Evolutionary conservation across 2,797 vertebrate species (phyloP), one percentile per base, ranked within the genome.

Genomic region (Hephaestus fuliginosus): DNA sequence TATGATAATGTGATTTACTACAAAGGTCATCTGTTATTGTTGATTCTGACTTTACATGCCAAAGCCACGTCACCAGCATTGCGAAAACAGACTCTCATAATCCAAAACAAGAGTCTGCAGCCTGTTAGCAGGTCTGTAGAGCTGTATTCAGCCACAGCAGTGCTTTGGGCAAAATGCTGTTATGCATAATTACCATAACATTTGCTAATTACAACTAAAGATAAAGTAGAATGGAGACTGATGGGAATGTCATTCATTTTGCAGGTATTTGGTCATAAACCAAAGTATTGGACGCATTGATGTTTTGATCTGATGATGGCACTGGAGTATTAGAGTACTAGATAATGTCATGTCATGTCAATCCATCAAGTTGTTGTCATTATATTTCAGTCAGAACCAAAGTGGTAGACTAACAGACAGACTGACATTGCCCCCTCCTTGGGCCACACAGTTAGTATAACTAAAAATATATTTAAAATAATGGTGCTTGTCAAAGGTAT

Each of bases 1-100:
- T 48, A 53, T 60, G 15, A 73, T 72, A 22, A 71, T 43, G 4
- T 46, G 63, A n/a, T 53, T 69, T 44, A 58, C 1, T 4, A 41
- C 20, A 60, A 49, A 75, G 43, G 56, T 64, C 28, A 63, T 55
- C 5, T n/a, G 30, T 8, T 49, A 5, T 53, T 69, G 43, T 70
- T 56, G 4, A 76, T 61, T 55, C n/a, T 30, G 46, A 22, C n/a
- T 20, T 28, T 28, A 15, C 36, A 22, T 6, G 17, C 3, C 43
- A 49, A 28, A 43, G n/a, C 8, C 11, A 39, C 13, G 61, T 43
- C 55, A 46, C 7, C 46, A 44, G 12, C 10, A 28, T 11, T 7
- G n/a, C 4, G 48, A 44, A 49, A 75, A 51, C 33, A 49, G 9
- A 15, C 20, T 64, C 13, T 28, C 3, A 22, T 36, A 11, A 7